Percentiles rank a stretch among this genome's conserved stretches.
Conservation (phyloP, 2,888 invertebrate genomes). For the Drosophila acutilabella region DNA sequence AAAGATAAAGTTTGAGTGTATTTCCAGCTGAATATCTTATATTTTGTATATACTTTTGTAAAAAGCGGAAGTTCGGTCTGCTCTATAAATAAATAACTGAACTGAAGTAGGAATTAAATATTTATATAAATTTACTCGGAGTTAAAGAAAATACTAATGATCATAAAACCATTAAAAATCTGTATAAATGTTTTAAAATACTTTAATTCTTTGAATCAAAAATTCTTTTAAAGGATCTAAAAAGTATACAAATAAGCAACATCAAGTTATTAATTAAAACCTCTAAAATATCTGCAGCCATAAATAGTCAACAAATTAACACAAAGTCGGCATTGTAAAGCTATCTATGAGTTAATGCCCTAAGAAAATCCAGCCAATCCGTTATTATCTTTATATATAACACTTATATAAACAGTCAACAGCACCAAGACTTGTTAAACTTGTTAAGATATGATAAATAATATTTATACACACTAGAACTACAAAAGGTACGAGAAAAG, state of each 20-base stretch:
- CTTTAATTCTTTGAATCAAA: too few relatives aligned
- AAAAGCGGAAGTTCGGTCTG: too few relatives aligned
- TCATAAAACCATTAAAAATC: too few relatives aligned
- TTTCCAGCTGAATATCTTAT: neutral
- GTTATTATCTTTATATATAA: neutral
- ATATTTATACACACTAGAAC: neutral
- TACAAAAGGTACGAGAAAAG: constrained; percentile 1
- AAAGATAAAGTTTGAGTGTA: neutral
- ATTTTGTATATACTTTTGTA: too few relatives aligned
- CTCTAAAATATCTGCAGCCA: neutral
- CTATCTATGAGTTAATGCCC: constrained; percentile 21
- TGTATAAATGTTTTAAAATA: too few relatives aligned
- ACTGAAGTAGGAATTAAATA: neutral
- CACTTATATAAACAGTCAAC: neutral
- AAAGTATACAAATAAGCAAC: too few relatives aligned
- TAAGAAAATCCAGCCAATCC: neutral
- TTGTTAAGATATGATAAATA: constrained; percentile 1
- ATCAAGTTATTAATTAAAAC: too few relatives aligned
- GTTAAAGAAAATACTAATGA: too few relatives aligned
- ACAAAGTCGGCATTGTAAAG: constrained; percentile 18
- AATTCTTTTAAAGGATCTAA: too few relatives aligned
- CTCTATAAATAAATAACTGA: neutral
- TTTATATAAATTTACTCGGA: neutral
- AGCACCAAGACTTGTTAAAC: neutral
- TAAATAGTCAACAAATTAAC: constrained; percentile 15